phyloP scores from a whole-genome alignment of 1,140 invertebrate genomes.

The Papilio glaucus region DNA sequence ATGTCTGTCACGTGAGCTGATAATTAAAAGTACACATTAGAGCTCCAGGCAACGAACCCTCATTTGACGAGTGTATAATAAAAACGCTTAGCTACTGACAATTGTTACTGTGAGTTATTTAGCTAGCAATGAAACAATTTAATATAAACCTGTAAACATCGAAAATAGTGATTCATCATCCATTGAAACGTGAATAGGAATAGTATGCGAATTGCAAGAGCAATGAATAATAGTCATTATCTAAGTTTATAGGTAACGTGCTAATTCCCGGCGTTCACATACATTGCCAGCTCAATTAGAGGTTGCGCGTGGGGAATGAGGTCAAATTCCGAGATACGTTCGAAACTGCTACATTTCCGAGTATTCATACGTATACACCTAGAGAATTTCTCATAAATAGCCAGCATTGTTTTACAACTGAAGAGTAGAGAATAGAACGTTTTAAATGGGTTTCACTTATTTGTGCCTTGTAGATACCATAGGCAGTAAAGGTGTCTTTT shows the following conservation, averaged over 20 bases:
- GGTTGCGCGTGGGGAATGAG: conserved; percentile 27
- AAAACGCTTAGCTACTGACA: no score
- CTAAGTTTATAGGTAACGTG: conserved; percentile 19
- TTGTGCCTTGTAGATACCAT: no score
- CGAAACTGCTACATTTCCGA: conserved; percentile 4
- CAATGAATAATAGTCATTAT: conserved; percentile 3
- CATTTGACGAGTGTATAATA: no score
- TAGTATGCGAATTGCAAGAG: neutral
- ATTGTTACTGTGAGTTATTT: no score
- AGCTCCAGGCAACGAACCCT: no score
- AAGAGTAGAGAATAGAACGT: no score
- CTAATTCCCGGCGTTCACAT: conserved; percentile 10
- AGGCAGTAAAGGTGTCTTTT: no score
- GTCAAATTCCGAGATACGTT: conserved; percentile 36
- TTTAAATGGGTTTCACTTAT: no score
- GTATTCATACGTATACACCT: neutral
- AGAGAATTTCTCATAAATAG: neutral
- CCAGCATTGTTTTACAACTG: neutral
- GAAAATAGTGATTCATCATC: conserved; percentile 4
- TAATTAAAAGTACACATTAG: no score
- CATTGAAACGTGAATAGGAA: neutral
- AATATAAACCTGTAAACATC: neutral
- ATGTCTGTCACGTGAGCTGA: no score
- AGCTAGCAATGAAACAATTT: no score
- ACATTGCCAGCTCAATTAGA: conserved; percentile 32